Percentiles rank a stretch among this genome's conserved stretches.
Conservation (phyloP, 2,888 invertebrate genomes). For the Agrochola lota region DNA sequence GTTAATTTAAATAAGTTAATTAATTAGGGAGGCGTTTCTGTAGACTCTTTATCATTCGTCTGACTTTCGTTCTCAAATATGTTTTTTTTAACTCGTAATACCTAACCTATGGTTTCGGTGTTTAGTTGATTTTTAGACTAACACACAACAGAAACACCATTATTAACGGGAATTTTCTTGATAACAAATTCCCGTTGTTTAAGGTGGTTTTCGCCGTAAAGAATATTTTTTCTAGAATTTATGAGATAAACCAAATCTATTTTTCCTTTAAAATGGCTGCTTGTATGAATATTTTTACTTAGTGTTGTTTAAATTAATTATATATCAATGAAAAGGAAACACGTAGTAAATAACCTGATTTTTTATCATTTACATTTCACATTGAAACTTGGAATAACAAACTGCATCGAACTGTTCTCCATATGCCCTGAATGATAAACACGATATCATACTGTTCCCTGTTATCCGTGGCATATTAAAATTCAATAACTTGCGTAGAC, state of each 20-base stretch:
- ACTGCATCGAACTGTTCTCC: slow-evolving; percentile 54
- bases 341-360: slow-evolving; percentile 27
- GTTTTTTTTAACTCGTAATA: not conserved
- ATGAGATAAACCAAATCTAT: not conserved
- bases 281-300: not conserved
- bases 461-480: slow-evolving; percentile 77
- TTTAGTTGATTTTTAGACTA: not conserved
- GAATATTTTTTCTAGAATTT: slow-evolving; percentile 14
- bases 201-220: not conserved
- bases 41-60: not conserved
- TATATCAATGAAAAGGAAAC: slow-evolving; percentile 21
- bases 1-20: slow-evolving; percentile 8
- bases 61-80: not conserved
- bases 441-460: slow-evolving; percentile 62
- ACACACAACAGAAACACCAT: too few species aligned
- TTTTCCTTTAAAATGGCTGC: not conserved
- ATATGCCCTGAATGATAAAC: slow-evolving; percentile 67
- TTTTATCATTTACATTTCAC: slow-evolving; percentile 39
- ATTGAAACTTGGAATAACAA: slow-evolving; percentile 55
- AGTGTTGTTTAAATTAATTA: not conserved
- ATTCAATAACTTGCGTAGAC: slow-evolving; percentile 84
- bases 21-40: not conserved
- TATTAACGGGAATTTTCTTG: not conserved
- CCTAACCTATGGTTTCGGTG: not conserved
- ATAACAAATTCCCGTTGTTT: not conserved